These are phyloP conservation scores for Pygoscelis adeliae DNA, from an alignment of 2,113 vertebrate genomes.

Conservation along the genomic window DNA sequence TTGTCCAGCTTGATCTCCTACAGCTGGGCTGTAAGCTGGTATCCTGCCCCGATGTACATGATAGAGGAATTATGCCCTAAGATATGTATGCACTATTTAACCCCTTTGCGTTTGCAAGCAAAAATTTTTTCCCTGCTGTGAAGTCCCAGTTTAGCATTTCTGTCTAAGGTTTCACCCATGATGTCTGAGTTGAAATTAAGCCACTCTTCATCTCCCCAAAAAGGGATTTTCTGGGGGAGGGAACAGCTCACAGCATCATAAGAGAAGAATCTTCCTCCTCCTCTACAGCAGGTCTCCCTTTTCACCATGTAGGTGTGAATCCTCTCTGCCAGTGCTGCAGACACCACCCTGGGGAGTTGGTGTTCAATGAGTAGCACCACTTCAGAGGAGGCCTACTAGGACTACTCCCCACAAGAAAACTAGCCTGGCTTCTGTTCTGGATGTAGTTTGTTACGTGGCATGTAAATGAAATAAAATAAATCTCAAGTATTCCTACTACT, in stretches of 20 bases:
- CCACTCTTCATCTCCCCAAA: not conserved
- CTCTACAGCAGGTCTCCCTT: not conserved
- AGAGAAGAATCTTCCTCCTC: not conserved
- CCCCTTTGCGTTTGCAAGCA: not conserved
- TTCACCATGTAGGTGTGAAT: not conserved
- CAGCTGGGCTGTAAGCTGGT: not conserved
- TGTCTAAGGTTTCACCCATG: not conserved
- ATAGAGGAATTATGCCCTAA: not conserved
- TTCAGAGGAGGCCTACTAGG: not conserved
- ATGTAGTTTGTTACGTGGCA: not conserved
- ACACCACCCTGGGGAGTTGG: not conserved
- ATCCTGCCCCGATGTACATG: rapidly evolving
- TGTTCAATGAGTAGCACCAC: not conserved
- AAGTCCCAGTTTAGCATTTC: not conserved
- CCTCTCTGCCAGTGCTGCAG: not conserved
- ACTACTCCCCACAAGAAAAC: not conserved
- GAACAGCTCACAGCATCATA: not conserved
- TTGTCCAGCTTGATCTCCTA: not conserved
- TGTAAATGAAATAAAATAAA: not conserved
- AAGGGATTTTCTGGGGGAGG: not conserved
- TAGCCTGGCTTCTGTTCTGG: not conserved
- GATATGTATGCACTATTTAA: rapidly evolving
- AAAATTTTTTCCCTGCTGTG: not conserved
- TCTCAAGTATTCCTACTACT: not conserved
- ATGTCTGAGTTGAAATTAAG: not conserved